Base-by-base conservation (phyloP, 1,140 invertebrate genomes). In the Gryon sp. region DNA sequence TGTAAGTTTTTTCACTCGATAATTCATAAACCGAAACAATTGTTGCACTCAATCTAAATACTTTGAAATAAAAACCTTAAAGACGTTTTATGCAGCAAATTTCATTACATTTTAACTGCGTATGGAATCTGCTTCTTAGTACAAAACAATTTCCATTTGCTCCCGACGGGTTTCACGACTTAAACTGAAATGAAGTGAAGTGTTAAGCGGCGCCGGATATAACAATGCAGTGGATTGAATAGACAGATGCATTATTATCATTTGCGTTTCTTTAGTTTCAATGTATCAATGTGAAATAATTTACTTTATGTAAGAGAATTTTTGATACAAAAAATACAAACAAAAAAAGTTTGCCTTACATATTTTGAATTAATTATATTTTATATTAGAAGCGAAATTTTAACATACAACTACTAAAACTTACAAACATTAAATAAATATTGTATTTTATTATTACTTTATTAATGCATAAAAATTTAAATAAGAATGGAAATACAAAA, bases 181-280 rank as follows among this genome's bases (percentile, higher is more conserved):
- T 4, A 41, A 41, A 20, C 18, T 41, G n/a, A 41, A 41, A 19
- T 41, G 38, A 41, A 41, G 18, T 16, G 9, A 22, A 52, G 11
- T 52, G 18, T 52, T 34, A 53, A 53, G 32, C 19, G 15, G 12
- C 38, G 18, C 40, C 12, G 20, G 20, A 15, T 52, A 18, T 34
- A 52, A 34, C 46, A 11, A 24, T n/a, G 26, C 26, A 48, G 12
- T 4, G 19, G 15, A 12, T 22, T 50, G 36, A 36, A 52, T 16
- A 22, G 48, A 36, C 48, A 36, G 18, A 53, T 26, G 32, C 50
- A 53, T 53, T 53, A 34, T 53, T n/a, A n/a, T n/a, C 32, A 53
- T 26, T 26, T 16, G 20, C 20, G n/a, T 20, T 38, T 53, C 4
- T 26, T 38, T n/a, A 40, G 34, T n/a, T 2, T 0, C 22, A 12